These are phyloP conservation scores for Bimastos eiseni DNA, from an alignment of 2,888 invertebrate species.

Conservation along the genomic window DNA sequence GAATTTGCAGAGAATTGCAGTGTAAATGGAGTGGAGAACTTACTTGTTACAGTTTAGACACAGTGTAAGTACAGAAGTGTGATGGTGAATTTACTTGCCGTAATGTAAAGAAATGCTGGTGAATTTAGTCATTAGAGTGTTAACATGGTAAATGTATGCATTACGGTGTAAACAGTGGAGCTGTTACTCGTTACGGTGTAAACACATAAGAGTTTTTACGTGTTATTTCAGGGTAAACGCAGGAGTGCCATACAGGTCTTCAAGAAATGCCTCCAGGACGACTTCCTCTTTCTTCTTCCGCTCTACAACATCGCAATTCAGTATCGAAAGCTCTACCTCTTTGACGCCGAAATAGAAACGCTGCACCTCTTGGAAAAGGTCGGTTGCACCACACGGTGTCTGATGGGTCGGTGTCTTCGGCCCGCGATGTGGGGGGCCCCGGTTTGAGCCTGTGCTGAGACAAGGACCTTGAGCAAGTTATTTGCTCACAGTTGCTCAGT, in stretches of 20 bases:
- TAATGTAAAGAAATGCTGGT: no score
- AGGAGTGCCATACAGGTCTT: neutral
- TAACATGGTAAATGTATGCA: no score
- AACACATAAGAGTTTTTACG: neutral
- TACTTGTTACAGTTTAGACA: no score
- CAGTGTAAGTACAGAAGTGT: no score
- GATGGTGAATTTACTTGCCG: no score
- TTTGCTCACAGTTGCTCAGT: no score
- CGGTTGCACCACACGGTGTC: neutral
- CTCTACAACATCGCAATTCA: conserved; percentile 2
- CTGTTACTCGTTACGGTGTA: neutral
- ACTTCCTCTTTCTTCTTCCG: neutral
- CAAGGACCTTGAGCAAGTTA: no score
- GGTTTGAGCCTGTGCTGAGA: no score
- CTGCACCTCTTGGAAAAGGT: neutral
- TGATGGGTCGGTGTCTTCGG: neutral
- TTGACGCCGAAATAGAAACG: neutral
- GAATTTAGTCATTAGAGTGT: no score
- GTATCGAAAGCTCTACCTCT: neutral
- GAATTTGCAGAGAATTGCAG: no score
- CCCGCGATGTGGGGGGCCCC: neutral
- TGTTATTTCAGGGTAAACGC: neutral
- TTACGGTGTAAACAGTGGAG: no score
- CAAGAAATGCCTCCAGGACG: conserved; percentile 10
- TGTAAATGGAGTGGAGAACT: neutral